Conservation (phyloP, 2,797 vertebrate species). For the Spondyliosoma cantharus region DNA sequence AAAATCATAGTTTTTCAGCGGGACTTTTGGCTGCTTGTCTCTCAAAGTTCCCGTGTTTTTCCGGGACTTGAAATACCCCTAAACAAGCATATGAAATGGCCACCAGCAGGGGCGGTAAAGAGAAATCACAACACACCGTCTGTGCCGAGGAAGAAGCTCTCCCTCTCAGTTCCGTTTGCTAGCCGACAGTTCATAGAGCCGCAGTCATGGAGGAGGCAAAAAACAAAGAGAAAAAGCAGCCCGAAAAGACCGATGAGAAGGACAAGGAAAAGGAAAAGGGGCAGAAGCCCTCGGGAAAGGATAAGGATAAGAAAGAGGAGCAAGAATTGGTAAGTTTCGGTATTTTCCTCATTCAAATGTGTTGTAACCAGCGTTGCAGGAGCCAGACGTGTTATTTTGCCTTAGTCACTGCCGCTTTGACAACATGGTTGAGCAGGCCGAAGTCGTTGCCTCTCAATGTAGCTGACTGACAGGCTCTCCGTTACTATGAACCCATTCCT, state of each 20-base stretch:
- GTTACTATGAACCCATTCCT: accelerated
- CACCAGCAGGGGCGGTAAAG: slow-evolving; percentile 51
- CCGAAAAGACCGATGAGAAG: slow-evolving; percentile 84
- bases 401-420: slow-evolving; percentile 87
- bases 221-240: slow-evolving; percentile 84
- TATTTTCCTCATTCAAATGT: slow-evolving; percentile 29
- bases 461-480: accelerated
- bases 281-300: slow-evolving; percentile 81
- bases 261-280: slow-evolving; percentile 85
- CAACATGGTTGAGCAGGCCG: slow-evolving; percentile 73
- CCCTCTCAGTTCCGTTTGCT: slow-evolving; percentile 47
- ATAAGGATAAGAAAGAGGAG: slow-evolving; percentile 88
- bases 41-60: neutral
- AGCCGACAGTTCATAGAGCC: slow-evolving; percentile 44
- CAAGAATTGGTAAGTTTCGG: slow-evolving; percentile 82
- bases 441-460: neutral
- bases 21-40: too few species aligned
- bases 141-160: slow-evolving; percentile 28
- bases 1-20: too few species aligned
- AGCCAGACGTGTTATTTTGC: slow-evolving; percentile 71
- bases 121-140: neutral
- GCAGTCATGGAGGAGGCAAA: slow-evolving; percentile 85
- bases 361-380: slow-evolving; percentile 2
- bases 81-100: accelerated
- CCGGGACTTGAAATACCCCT: neutral